Base-by-base conservation (phyloP, 2,888 invertebrate species). In the Orthonevra nobilis region DNA sequence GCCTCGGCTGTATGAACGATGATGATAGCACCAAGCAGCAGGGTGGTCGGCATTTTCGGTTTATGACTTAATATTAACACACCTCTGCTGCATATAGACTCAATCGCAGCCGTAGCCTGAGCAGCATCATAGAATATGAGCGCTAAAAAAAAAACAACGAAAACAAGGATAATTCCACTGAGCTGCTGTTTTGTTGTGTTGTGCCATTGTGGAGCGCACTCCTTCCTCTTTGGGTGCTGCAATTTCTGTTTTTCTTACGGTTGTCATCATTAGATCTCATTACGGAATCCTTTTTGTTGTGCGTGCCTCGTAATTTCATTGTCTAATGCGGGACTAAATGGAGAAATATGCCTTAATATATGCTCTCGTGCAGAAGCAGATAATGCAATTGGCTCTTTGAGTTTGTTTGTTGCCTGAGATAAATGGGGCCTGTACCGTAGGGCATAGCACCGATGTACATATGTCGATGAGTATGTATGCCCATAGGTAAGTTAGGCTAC, bases 181-280 rank as follows among this genome's bases (percentile, higher is more conserved):
- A n/a, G 14, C 42, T 58, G 50, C 12, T 58, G n/a, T n/a, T n/a
- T n/a, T n/a, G 50, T 19, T 6, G 23, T 28, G 63, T 54, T 54
- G 14, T 61, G 60, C 44, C 34, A 54, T 69, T 63, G 61, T 61
- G 38, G 50, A 50, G 40, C 52, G 28, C 34, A 44, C 44, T 19
- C 38, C 28, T 5, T 12, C 50, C 42, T 34, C 42, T 48, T 54
- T 42, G 50, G 42, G 34, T 56, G 42, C 20, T 42, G 79, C 73
- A 79, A 68, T 79, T 79, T 68, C 66, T 68, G 79, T 56, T 66
- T 68, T 73, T 79, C 79, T 81, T 74, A 68, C 44, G 50, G 58
- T 58, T 81, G 82, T 82, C 82, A 79, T 81, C 82, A 81, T 82
- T 82, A 81, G 82, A 81, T 82, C 81, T 82, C 82, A 82, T 82